Evolutionary conservation across 92 coral and sea anemone genomes (phyloP), one percentile per base, ranked within the genome.

Genomic region (Epizoanthus illoricatus): DNA sequence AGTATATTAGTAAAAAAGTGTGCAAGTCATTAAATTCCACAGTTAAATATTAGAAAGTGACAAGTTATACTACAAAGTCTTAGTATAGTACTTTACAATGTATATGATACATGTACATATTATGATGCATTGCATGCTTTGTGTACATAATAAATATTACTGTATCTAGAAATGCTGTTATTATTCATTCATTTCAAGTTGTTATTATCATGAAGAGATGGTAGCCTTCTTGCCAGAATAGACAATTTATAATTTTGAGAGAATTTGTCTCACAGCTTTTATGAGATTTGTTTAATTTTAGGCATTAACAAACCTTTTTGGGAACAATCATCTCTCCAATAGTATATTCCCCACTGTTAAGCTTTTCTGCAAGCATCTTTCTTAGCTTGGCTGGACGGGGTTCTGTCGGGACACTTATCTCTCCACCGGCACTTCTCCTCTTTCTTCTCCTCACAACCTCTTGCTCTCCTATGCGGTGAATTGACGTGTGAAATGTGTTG

Each of bases 321-420:
- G 89, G 91, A 49, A 78, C 91, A 72, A 85, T 88, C 81, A 64
- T 69, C 57, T 88, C 79, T 5, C 91, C 89, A 80, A 85, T 54
- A 9, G 91, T 88, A 88, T 28, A 28, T 2, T 28, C 36, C 36
- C 36, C 36, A 28, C 36, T 28, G 36, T 28, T 28, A 28, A 28
- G 45, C 59, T 88, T 88, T n/a, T 85, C 79, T 65, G 57, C 59
- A n/a, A 72, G 66, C 69, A 78, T 61, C 41, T 74, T 64, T 49
- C 64, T 81, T 15, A 73, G 74, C 18, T 36, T 80, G 28, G 80
- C 69, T 20, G 45, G 75, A 69, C 21, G 47, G 7, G 74, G 80
- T 64, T 88, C 91, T 16, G 70, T 69, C 1, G 91, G 84, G 17
- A 88, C 73, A 36, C 78, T 85, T 13, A 85, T 85, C 75, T 88